Conservation (phyloP, 1,140 invertebrate species). For the Choristoneura fumiferana region DNA sequence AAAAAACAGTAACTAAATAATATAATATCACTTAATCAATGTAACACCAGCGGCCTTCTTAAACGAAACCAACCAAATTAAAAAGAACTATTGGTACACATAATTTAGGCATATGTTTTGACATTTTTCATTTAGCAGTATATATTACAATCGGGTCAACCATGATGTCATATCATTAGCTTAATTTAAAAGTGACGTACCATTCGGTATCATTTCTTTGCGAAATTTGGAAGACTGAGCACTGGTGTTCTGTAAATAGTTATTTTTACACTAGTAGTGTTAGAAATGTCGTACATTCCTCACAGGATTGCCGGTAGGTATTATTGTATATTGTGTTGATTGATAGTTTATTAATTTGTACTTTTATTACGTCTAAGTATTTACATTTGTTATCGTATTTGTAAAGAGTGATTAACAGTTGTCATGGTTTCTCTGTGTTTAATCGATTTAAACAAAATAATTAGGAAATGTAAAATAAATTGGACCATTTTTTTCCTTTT, state of each 20-base stretch:
- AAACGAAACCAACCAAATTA: constrained; percentile 38
- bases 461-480: constrained; percentile 2
- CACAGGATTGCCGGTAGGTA: constrained; percentile 51
- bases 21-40: no score
- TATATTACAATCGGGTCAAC: constrained; percentile 58
- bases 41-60: constrained; percentile 37
- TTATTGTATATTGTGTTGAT: no score
- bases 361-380: constrained; percentile 21
- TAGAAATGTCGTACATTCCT: constrained; percentile 55
- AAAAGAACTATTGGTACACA: constrained; percentile 22
- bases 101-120: constrained; percentile 38
- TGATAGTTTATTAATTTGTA: no score
- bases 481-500: not conserved
- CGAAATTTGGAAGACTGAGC: constrained; percentile 32
- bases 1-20: not conserved
- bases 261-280: constrained; percentile 4
- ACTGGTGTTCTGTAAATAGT: constrained; percentile 18
- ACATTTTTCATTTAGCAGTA: constrained; percentile 33
- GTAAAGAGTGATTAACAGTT: not conserved
- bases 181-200: constrained; percentile 72
- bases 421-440: constrained; percentile 5
- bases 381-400: constrained; percentile 15
- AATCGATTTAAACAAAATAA: not conserved
- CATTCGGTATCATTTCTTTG: constrained; percentile 56
- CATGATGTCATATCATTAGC: constrained; percentile 61